These are phyloP conservation scores for Chaetura pelagica DNA, from an alignment of 2,113 vertebrate species.

Conservation along the genomic window DNA sequence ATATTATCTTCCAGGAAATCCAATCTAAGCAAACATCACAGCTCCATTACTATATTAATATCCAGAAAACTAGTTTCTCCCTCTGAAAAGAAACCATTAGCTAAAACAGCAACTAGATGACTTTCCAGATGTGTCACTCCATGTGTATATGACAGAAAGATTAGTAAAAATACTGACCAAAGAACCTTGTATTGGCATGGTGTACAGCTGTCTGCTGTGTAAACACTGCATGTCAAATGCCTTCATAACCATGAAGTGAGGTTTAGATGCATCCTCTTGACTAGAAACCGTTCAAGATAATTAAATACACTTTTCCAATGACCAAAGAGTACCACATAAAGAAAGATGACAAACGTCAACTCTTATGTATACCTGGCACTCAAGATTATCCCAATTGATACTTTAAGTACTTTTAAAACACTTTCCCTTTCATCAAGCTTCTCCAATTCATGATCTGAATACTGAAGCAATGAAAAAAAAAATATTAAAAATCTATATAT, in stretches of 20 bases:
- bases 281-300: background rate
- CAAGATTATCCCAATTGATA: background rate
- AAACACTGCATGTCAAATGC: background rate
- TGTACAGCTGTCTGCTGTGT: background rate
- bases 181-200: background rate
- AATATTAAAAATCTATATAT: background rate
- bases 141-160: background rate
- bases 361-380: background rate
- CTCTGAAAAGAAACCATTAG: background rate
- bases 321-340: background rate
- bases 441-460: background rate
- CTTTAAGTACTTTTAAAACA: background rate
- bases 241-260: background rate
- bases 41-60: background rate
- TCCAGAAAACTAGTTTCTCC: background rate
- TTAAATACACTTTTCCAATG: background rate
- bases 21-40: background rate
- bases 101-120: background rate
- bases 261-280: background rate
- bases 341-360: background rate
- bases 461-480: background rate
- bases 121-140: background rate
- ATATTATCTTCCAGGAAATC: slow-evolving; percentile 2
- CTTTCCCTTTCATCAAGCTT: background rate
- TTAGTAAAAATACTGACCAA: background rate